These are phyloP conservation scores for Drosophila eohydei DNA, from an alignment of 2,888 invertebrate species.

Conservation along the genomic window DNA sequence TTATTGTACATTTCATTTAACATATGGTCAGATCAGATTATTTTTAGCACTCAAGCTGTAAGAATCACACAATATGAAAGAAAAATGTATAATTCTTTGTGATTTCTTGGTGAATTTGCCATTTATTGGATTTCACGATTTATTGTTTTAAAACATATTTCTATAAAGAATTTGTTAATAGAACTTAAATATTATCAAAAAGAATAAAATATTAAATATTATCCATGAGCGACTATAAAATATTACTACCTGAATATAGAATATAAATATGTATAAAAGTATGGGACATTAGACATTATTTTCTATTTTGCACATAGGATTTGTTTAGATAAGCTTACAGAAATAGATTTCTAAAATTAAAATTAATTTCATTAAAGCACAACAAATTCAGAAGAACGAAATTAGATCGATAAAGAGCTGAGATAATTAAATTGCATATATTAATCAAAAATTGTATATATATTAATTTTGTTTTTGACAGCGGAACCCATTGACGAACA, in stretches of 20 bases:
- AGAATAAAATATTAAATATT: no score
- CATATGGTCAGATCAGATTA: neutral
- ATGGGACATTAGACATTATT: constrained; percentile 24
- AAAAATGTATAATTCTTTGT: neutral
- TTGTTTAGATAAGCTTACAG: constrained; percentile 32
- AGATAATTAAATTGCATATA: constrained; percentile 9
- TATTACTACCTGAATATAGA: neutral
- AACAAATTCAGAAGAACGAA: constrained; percentile 30
- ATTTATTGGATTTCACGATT: neutral
- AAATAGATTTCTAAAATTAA: constrained; percentile 57
- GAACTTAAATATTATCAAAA: neutral
- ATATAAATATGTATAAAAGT: constrained; percentile 10
- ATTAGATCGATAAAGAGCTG: constrained; percentile 24
- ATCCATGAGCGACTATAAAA: neutral
- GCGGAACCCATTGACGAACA: constrained; percentile 75
- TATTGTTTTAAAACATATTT: neutral
- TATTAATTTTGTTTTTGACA: constrained; percentile 27
- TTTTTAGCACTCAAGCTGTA: neutral
- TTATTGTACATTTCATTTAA: neutral
- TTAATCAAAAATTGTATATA: constrained; percentile 6
- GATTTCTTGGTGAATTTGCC: neutral
- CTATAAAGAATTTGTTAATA: neutral
- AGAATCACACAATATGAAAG: neutral
- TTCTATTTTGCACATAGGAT: constrained; percentile 30
- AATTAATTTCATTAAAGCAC: constrained; percentile 34